Percentiles rank a stretch among this genome's conserved stretches.
Evolutionary conservation across 2,888 invertebrate species (phyloP).

Genomic region (Papilio elwesi): DNA sequence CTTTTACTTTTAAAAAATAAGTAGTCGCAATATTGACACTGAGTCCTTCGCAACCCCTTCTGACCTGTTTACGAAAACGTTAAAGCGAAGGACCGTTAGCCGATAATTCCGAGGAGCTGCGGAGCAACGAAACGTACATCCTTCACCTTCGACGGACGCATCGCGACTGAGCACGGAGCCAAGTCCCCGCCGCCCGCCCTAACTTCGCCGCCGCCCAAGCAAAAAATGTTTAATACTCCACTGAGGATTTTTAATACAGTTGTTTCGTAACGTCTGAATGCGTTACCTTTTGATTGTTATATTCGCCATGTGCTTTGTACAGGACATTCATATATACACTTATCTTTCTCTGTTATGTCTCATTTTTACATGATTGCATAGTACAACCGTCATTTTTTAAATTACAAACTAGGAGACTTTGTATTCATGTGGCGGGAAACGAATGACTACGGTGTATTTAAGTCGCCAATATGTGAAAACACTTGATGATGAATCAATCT

Average conservation of each 20-base stretch:
- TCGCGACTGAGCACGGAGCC: slow-evolving; percentile 62
- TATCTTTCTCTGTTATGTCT: too few species aligned
- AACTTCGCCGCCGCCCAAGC: slow-evolving; percentile 71
- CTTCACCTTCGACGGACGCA: slow-evolving; percentile 57
- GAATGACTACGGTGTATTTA: too few species aligned
- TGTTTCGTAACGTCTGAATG: slow-evolving; percentile 53
- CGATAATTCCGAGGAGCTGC: slow-evolving; percentile 41
- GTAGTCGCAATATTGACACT: slow-evolving; percentile 21
- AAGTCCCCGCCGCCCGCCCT: slow-evolving; percentile 72
- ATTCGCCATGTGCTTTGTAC: slow-evolving; percentile 6
- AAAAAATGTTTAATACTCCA: slow-evolving; percentile 54
- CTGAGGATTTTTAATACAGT: slow-evolving; percentile 55
- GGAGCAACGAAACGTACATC: slow-evolving; percentile 52
- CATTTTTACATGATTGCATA: too few species aligned
- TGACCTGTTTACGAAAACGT: slow-evolving; percentile 30
- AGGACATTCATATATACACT: neutral
- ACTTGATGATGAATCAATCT: too few species aligned
- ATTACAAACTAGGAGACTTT: too few species aligned
- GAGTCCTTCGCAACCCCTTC: slow-evolving; percentile 26
- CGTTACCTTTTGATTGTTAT: slow-evolving; percentile 19
- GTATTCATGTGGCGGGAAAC: too few species aligned
- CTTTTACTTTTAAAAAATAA: neutral
- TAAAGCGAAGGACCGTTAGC: slow-evolving; percentile 24
- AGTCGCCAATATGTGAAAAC: too few species aligned
- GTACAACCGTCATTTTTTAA: too few species aligned